phyloP scores from a whole-genome alignment of 2,797 vertebrate species.

The Sparus aurata region DNA sequence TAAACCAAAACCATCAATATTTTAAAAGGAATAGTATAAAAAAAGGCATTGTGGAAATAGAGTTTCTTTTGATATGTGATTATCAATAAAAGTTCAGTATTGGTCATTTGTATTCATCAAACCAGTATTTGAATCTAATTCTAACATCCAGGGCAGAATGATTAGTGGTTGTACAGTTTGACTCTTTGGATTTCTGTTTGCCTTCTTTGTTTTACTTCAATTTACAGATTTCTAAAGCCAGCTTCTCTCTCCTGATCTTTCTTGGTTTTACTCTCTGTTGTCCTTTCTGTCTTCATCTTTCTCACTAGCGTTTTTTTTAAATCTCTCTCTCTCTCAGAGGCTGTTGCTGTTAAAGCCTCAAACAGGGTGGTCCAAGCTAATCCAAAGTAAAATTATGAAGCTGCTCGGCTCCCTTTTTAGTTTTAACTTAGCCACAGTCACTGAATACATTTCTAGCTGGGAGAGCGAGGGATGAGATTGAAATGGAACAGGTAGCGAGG shows the following conservation, averaged over 20 bases:
- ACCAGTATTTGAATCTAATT: not conserved
- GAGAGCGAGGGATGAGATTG: constrained; percentile 5
- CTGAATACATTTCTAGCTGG: constrained; percentile 18
- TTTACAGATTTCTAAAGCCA: constrained; percentile 22
- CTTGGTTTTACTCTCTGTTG: constrained; percentile 10
- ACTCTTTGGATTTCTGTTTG: constrained; percentile 8
- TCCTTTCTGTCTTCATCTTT: constrained; percentile 6
- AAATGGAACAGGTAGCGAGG: constrained; percentile 18
- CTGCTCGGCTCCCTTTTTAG: not conserved
- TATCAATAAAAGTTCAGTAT: not conserved
- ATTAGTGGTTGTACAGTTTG: constrained; percentile 2
- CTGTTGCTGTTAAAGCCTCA: not conserved
- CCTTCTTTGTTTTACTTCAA: constrained; percentile 8
- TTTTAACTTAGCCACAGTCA: constrained; percentile 18
- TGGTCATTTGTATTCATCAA: constrained; percentile 4
- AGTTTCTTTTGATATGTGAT: not conserved
- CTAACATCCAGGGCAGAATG: not conserved
- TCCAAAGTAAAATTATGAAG: constrained; percentile 34
- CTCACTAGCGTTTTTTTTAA: not conserved
- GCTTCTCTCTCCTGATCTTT: not conserved
- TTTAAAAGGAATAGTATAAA: not conserved
- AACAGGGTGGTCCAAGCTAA: constrained; percentile 28
- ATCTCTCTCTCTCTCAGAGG: not conserved
- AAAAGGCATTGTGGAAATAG: too few relatives aligned
- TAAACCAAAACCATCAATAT: not conserved